Conservation (phyloP, 2,888 invertebrate species). For the Ornithoptera alexandrae region DNA sequence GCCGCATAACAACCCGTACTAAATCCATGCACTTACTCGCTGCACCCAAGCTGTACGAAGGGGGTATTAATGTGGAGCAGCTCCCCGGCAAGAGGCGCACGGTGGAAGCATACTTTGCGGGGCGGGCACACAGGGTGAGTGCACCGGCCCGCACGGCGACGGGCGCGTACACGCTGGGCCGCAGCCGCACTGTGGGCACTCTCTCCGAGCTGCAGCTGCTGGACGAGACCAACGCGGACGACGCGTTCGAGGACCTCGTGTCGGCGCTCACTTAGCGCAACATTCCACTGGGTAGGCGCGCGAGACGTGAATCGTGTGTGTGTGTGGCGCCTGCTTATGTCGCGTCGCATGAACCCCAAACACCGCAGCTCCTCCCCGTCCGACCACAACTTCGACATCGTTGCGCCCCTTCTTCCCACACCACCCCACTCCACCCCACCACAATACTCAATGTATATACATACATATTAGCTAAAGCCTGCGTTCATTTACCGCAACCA, state of each 20-base stretch:
- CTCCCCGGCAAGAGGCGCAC: conserved; percentile 85
- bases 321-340: conserved; percentile 74
- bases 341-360: conserved; percentile 55
- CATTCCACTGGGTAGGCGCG: conserved; percentile 74
- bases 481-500: conserved; percentile 51
- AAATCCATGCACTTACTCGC: conserved; percentile 88
- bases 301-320: conserved; percentile 79
- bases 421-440: conserved; percentile 32
- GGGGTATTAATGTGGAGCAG: conserved; percentile 84
- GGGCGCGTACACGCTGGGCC: conserved; percentile 78
- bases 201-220: conserved; percentile 83
- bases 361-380: conserved; percentile 37
- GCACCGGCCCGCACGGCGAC: conserved; percentile 59
- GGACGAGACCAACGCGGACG: conserved; percentile 91
- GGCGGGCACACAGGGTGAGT: conserved; percentile 43
- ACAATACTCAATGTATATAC: conserved; percentile 62
- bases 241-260: conserved; percentile 93
- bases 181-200: conserved; percentile 89
- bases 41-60: conserved; percentile 90
- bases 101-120: conserved; percentile 86
- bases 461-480: conserved; percentile 48
- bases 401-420: conserved; percentile 25
- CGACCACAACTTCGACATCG: conserved; percentile 30
- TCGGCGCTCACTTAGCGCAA: conserved; percentile 75
- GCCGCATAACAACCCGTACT: conserved; percentile 75